Evolutionary conservation across 2,888 invertebrate genomes (phyloP).

Genomic region (Tricholauxania praeusta): DNA sequence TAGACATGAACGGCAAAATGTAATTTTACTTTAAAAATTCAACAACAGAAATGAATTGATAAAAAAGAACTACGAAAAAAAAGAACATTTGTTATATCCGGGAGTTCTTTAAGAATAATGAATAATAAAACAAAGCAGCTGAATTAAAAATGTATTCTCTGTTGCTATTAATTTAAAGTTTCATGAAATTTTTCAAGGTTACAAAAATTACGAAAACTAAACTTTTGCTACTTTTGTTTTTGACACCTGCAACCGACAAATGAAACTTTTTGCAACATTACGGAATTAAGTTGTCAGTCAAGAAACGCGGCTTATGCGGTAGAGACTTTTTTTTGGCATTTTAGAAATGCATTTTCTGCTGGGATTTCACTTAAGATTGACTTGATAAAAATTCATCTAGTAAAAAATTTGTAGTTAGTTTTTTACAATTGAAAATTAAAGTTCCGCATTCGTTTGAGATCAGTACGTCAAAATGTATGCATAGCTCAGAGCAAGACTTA

Average conservation of each 20-base stretch:
- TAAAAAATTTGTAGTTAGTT: no score
- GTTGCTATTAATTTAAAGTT: slow-evolving; percentile 5
- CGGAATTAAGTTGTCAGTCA: slow-evolving; percentile 27
- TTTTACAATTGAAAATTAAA: no score
- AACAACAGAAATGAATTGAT: background rate
- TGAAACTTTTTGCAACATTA: slow-evolving; percentile 14
- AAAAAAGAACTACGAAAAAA: background rate
- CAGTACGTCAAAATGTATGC: no score
- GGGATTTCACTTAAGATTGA: no score
- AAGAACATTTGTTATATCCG: background rate
- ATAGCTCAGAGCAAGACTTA: no score
- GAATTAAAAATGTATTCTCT: background rate
- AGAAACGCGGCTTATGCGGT: background rate
- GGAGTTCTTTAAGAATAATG: no score
- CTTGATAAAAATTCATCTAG: no score
- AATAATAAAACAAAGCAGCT: background rate
- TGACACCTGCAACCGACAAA: slow-evolving; percentile 19
- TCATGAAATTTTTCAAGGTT: background rate
- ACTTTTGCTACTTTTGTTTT: slow-evolving; percentile 18
- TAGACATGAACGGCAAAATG: background rate
- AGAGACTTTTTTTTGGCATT: no score
- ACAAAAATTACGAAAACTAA: background rate
- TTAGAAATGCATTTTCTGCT: no score
- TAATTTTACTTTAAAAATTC: slow-evolving; percentile 13
- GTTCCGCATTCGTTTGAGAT: no score